Evolutionary conservation across 2,888 invertebrate species (phyloP).

Genomic region (Rhamnusium bicolor): DNA sequence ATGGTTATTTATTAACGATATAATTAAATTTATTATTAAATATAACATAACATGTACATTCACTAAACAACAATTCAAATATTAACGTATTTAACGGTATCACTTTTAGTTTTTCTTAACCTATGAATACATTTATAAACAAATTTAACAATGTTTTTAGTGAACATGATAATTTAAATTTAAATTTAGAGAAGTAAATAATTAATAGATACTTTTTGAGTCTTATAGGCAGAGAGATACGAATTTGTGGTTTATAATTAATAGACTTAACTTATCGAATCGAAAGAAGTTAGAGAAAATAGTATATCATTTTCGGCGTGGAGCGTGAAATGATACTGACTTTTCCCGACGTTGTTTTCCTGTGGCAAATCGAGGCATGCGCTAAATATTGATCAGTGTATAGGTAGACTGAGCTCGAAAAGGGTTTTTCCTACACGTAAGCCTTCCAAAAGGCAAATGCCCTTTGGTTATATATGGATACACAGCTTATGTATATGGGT

Average conservation of each 20-base stretch:
- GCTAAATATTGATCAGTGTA: conserved; percentile 43
- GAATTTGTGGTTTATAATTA: background rate
- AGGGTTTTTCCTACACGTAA: conserved; percentile 2
- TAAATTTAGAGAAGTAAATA: background rate
- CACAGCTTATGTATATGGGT: background rate
- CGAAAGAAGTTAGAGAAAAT: conserved; percentile 30
- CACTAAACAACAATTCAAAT: conserved; percentile 33
- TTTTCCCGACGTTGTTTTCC: conserved; percentile 29
- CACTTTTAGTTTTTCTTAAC: conserved; percentile 41
- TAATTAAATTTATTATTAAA: background rate
- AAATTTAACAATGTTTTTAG: conserved; percentile 42
- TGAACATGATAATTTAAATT: conserved; percentile 35
- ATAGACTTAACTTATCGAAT: conserved; percentile 10
- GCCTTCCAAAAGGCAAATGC: conserved; percentile 16
- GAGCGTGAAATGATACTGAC: conserved; percentile 38
- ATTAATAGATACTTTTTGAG: background rate
- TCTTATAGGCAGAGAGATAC: background rate
- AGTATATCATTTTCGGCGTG: conserved; percentile 34
- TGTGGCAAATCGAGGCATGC: conserved; percentile 33
- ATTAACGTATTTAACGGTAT: conserved; percentile 42
- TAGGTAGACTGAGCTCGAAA: background rate
- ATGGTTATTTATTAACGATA: background rate
- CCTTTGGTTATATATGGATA: background rate
- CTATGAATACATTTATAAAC: conserved; percentile 42
- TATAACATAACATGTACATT: conserved; percentile 1